Base-by-base conservation (phyloP, 2,888 invertebrate species). In the Tiliacea aurago region DNA sequence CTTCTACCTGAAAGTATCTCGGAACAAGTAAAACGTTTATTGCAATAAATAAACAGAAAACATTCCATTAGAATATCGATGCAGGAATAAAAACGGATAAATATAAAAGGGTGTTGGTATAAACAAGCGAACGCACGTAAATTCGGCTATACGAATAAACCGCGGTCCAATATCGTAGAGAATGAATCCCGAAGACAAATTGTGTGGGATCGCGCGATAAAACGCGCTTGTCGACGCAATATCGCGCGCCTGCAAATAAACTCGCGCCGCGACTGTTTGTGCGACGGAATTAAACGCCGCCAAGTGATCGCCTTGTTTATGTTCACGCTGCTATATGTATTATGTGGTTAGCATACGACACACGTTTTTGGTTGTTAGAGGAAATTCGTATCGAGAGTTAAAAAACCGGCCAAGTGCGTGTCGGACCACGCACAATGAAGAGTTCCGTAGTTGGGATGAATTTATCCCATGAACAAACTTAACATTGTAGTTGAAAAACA, bases 171-270 rank as follows among this genome's bases (percentile, higher is more conserved):
- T 91, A 91, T 89, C 87, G 84, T 86, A 76, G 62, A 76, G 84
- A 84, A 88, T 88, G 88, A 89, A 91, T 90, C 89, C 86, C 84
- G 82, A 85, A 88, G 89, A 89, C 88, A 87, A 87, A 90, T 91
- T 90, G 87, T 88, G 86, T 76, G 81, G 86, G 84, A 89, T 88
- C 88, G 86, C 85, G 84, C 88, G 86, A 87, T 87, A 87, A 86
- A 86, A 81, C 77, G 75, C 83, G 74, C 78, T 75, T 68, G 76
- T 73, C 72, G 85, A 70, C 80, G 83, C 85, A 84, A 84, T 86
- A 86, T 84, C 83, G 82, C 77, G 86, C 72, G 81, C 68, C 76
- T 70, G 76, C 86, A 85, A 85, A 87, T 87, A 87, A 84, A 87
- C 81, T 74, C 82, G 76, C 70, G 78, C 37, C 77, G 80, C 79